A percentile compares a stretch with the other conserved stretches of the same genome.
Evolutionary conservation across 2,888 invertebrate species (phyloP).

Genomic region (Cantharis flavilabris): DNA sequence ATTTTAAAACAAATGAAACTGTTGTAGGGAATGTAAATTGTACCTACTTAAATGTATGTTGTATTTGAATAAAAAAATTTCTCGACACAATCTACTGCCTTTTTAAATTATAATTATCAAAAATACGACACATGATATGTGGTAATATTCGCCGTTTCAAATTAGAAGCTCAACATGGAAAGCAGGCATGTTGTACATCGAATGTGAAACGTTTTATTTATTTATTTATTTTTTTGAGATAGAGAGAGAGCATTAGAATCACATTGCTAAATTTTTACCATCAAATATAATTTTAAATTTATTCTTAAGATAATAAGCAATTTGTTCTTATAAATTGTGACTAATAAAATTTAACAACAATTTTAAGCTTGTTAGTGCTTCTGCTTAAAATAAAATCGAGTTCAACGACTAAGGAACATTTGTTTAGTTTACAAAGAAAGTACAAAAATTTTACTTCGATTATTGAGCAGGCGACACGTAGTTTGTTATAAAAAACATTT

Average conservation of each 20-base stretch:
- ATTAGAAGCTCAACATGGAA: neutral
- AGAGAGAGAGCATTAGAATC: conserved; percentile 26
- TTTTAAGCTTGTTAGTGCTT: neutral
- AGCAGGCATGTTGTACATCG: neutral
- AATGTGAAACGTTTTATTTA: neutral
- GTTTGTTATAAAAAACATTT: neutral
- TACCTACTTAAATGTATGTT: neutral
- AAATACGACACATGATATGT: conserved; percentile 26
- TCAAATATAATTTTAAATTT: neutral
- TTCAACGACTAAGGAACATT: neutral
- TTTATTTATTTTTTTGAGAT: conserved; percentile 5
- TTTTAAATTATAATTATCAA: conserved; percentile 21
- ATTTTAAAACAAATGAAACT: neutral
- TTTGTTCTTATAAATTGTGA: neutral
- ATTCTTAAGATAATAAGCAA: neutral
- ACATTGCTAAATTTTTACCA: conserved; percentile 7
- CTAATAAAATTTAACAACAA: neutral
- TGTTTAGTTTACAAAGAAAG: neutral
- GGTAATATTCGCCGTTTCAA: conserved; percentile 8
- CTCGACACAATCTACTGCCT: neutral
- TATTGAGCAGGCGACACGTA: conserved; percentile 14
- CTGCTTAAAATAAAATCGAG: neutral
- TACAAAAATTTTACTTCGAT: neutral
- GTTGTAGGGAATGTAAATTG: neutral
- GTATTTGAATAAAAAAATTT: neutral